Evolutionary conservation across 2,797 vertebrate genomes (phyloP), one percentile per base, ranked within the genome.

Genomic region (Chelidonichthys spinosus): DNA sequence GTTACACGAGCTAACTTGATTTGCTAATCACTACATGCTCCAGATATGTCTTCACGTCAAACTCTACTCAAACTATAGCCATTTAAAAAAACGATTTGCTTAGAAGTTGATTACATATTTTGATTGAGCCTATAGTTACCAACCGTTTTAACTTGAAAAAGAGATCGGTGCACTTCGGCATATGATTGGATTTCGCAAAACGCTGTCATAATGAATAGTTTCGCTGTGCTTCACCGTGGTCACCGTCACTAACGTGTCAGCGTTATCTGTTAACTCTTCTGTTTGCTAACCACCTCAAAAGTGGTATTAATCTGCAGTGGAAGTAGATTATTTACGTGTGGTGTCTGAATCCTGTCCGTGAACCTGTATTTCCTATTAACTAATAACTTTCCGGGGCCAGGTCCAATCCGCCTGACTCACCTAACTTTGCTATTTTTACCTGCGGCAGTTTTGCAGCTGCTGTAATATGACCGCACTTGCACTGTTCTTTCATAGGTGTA

Each of bases 11-110:
- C 75, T 69, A 76, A 74, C 6, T 44, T 69, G 5, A 44, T 5
- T 4, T 49, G 79, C 81, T 79, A 84, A 77, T n/a, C 43, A 11
- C 32, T 49, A 77, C 81, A 61, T 78, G 68, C 53, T 61, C 32
- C 15, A 6, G 0, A 0, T n/a, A 7, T 4, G 7, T 35, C 58
- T 13, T 13, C 6, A 14, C 17, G 1, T 71, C 60, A 32, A 44
- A 72, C 61, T 70, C 53, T 1, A 3, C 42, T 58, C 2, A 32
- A 15, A 52, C 68, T 32, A 4, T 2, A 7, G 11, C 2, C 0
- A 3, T n/a, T 79, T 79, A 15, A 0, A 4, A 4, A 0, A 4
- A 25, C 0, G 0, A 0, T 11, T 14, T 47, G 10, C 6, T 37
- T 11, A 8, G 36, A 3, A 11, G 35, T 5, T 25, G 25, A 25